Evolutionary conservation across 1,140 invertebrate species (phyloP).

Genomic region (Pachypeltis micranthus): DNA sequence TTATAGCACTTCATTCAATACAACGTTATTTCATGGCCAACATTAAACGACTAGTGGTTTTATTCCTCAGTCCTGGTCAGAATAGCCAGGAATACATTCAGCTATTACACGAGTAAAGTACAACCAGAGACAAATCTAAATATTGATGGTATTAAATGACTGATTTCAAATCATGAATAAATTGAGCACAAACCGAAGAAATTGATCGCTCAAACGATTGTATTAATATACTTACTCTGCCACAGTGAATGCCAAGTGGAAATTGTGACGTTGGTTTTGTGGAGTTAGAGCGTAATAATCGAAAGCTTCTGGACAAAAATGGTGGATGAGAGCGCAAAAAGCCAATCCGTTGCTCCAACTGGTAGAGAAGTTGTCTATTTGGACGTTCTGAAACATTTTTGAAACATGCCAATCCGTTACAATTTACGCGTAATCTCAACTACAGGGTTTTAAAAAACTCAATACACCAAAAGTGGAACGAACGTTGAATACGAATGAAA

Average conservation of each 20-base stretch:
- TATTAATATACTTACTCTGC: conserved; percentile 73
- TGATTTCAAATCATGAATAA: conserved; percentile 14
- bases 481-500: too few species aligned
- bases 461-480: too few species aligned
- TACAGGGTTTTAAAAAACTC: too few species aligned
- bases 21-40: too few species aligned
- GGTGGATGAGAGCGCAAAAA: conserved; percentile 92
- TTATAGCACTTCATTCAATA: too few species aligned
- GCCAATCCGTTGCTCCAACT: conserved; percentile 93
- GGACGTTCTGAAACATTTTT: conserved; percentile 65
- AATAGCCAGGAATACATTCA: too few species aligned
- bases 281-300: conserved; percentile 78
- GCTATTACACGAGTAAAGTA: too few species aligned
- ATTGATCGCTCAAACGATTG: background rate
- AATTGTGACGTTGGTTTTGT: conserved; percentile 82
- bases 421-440: too few species aligned
- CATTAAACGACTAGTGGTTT: too few species aligned
- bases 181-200: background rate
- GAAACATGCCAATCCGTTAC: too few species aligned
- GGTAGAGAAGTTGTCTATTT: conserved; percentile 91
- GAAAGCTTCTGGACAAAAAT: conserved; percentile 90
- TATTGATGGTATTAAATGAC: background rate
- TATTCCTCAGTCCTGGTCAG: too few species aligned
- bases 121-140: background rate
- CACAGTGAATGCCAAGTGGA: conserved; percentile 89